Conservation (phyloP, 30 jellyfish, hydroid and myxozoan genomes). For the Sanderia malayensis region DNA sequence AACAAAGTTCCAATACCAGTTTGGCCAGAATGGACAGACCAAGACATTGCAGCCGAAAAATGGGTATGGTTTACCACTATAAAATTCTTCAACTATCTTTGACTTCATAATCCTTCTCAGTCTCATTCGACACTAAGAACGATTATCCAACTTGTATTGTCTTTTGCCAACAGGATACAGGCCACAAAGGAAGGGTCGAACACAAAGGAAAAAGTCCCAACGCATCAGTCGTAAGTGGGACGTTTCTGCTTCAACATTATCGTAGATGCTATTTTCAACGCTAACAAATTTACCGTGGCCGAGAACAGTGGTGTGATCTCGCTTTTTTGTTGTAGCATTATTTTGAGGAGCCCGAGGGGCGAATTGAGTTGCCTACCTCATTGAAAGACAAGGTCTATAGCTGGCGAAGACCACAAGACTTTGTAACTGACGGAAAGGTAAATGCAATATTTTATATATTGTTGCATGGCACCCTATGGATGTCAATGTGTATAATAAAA, state of each 20-base stretch:
- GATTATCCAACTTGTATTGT: too few relatives aligned
- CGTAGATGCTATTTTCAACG: too few relatives aligned
- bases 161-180: constrained; percentile 57
- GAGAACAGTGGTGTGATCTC: neutral
- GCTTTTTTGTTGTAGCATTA: constrained; percentile 50
- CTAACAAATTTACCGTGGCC: too few relatives aligned
- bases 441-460: too few relatives aligned
- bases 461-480: too few relatives aligned
- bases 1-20: constrained; percentile 71
- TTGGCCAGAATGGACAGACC: constrained; percentile 98
- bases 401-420: constrained; percentile 90
- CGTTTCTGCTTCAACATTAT: too few relatives aligned
- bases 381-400: constrained; percentile 57
- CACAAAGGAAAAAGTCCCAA: constrained; percentile 83
- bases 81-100: neutral
- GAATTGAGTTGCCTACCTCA: constrained; percentile 72
- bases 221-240: constrained; percentile 59
- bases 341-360: constrained; percentile 99
- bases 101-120: neutral
- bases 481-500: too few relatives aligned
- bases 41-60: constrained; percentile 86
- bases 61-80: constrained; percentile 61
- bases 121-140: too few relatives aligned
- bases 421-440: constrained; percentile 70
- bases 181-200: constrained; percentile 66